phyloP scores from a whole-genome alignment of 2,888 invertebrate genomes.

The Harmothoe impar region DNA sequence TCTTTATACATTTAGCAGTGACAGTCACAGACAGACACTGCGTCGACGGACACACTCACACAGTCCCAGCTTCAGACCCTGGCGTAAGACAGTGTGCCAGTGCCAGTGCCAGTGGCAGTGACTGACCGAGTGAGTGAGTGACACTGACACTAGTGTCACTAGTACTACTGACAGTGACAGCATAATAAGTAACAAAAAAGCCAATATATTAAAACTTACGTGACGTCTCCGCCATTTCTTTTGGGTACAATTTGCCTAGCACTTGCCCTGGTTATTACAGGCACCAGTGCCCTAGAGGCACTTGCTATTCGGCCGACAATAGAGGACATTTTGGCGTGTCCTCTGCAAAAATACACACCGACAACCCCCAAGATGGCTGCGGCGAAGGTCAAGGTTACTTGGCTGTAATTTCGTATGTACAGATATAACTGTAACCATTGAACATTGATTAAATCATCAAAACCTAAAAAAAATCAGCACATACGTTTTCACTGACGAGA shows the following conservation, averaged over 20 bases:
- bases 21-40: too few species aligned
- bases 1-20: too few species aligned
- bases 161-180: not conserved
- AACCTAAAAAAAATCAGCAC: not conserved
- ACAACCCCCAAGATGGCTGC: slow-evolving; percentile 31
- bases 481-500: not conserved
- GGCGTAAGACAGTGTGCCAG: too few species aligned
- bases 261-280: slow-evolving; percentile 17
- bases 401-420: not conserved
- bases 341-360: not conserved
- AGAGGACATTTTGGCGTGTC: slow-evolving; percentile 42
- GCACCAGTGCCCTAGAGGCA: slow-evolving; percentile 34
- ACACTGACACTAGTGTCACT: not conserved
- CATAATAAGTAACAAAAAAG: slow-evolving; percentile 10
- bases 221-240: slow-evolving; percentile 44
- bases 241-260: slow-evolving; percentile 45
- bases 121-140: not conserved
- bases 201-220: not conserved
- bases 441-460: too few species aligned
- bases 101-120: too few species aligned
- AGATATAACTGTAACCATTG: not conserved
- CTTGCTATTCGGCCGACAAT: slow-evolving; percentile 24
- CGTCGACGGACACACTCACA: too few species aligned
- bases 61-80: too few species aligned
- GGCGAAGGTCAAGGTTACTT: slow-evolving; percentile 51